Base-by-base conservation (phyloP, 1,140 invertebrate species). In the Scaptodrosophila lebanonensis region DNA sequence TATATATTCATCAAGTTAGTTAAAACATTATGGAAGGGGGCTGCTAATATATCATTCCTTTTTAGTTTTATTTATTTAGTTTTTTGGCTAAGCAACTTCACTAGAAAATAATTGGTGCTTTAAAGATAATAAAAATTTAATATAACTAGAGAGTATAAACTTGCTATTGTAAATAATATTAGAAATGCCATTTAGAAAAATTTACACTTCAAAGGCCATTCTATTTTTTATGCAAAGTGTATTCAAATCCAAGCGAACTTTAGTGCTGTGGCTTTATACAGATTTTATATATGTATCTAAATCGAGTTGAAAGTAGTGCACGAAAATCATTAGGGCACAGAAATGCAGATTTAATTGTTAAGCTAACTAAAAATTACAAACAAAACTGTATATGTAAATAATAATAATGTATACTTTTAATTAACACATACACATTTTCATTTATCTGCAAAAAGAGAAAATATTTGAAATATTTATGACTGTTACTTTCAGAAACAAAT, bases 51-150 rank as follows among this genome's bases (percentile, higher is more conserved):
- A 36, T 18, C 22, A n/a, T 18, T 29, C 40, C 38, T 18, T 36
- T 15, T 48, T 35, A 27, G 11, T 25, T 53, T 42, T 45, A 51
- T 53, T 39, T 25, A 15, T 20, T 27, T n/a, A 44, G 35, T 36
- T 3, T 56, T 73, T 73, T 42, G 76, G 70, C 66, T 83, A 75
- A 70, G 75, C 62, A 51, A 83, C 75, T 58, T 61, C 66, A 76
- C 70, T 68, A 82, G 64, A 68, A 58, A 53, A 63, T 58, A 60
- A 82, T 83, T 82, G 76, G 75, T 82, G 75, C 75, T 82, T 82
- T 83, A 66, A 54, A 27, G 33, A 66, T 57, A 82, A 69, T 73
- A 79, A 73, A 77, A 67, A 63, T 51, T 64, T 57, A 54, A 76
- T 25, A 63, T 51, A n/a, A 45, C 59, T 79, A 30, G 52, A 72